Percentiles rank a stretch among this genome's conserved stretches.
Conservation (phyloP, 2,797 vertebrate genomes). For the Hylomyscus alleni region DNA sequence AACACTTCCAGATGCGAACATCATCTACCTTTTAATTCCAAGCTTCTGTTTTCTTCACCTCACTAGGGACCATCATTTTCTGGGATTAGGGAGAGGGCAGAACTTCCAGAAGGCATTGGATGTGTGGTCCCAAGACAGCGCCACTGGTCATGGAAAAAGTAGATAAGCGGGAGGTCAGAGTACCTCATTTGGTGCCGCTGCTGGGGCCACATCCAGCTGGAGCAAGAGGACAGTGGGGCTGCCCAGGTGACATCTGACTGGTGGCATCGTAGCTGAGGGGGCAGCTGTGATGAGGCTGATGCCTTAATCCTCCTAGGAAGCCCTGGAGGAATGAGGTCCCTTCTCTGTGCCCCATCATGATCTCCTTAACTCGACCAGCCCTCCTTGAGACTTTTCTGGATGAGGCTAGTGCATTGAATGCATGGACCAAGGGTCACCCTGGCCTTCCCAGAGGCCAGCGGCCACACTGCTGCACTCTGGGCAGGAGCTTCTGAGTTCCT, state of each 20-base stretch:
- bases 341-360: background rate
- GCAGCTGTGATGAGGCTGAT: background rate
- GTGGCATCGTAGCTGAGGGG: background rate
- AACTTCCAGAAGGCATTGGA: background rate
- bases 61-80: background rate
- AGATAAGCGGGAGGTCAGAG: background rate
- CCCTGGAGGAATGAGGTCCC: background rate
- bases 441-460: background rate
- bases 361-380: background rate
- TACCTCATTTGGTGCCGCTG: background rate
- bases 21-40: background rate
- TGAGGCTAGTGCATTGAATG: background rate
- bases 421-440: background rate
- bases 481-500: conserved; percentile 18
- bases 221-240: background rate
- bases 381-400: background rate
- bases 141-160: background rate
- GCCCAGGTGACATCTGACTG: background rate
- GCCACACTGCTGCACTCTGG: background rate
- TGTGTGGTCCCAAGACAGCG: background rate
- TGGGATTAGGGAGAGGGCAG: background rate
- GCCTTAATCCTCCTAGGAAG: background rate
- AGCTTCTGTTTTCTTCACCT: background rate
- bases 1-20: background rate
- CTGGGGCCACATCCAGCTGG: background rate